phyloP scores from a whole-genome alignment of 2,797 vertebrate genomes.

The Periophthalmus magnuspinnatus region DNA sequence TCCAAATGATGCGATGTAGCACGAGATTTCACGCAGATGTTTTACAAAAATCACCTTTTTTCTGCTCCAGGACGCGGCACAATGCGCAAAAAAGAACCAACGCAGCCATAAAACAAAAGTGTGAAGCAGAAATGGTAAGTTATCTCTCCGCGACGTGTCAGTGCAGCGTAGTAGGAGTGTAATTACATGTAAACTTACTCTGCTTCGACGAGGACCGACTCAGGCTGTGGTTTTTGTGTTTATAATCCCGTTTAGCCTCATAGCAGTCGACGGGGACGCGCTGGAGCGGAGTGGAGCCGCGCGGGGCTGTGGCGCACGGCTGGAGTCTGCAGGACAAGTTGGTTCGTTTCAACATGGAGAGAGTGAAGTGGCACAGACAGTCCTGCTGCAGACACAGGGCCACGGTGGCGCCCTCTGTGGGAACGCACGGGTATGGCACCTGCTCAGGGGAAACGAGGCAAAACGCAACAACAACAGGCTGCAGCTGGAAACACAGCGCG shows the following conservation, averaged over 20 bases:
- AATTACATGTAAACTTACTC: slow-evolving; percentile 55
- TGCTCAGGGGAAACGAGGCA: not conserved
- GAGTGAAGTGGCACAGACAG: slow-evolving; percentile 35
- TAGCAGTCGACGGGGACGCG: slow-evolving; percentile 33
- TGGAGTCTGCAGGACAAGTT: slow-evolving; percentile 55
- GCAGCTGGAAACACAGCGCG: not conserved
- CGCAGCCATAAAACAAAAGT: slow-evolving; percentile 27
- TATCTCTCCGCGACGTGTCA: slow-evolving; percentile 18
- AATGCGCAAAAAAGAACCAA: slow-evolving; percentile 36
- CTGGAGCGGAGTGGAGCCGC: slow-evolving; percentile 4
- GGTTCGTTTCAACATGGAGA: slow-evolving; percentile 67
- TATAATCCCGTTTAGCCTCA: slow-evolving; percentile 51
- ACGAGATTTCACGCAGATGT: slow-evolving; percentile 1
- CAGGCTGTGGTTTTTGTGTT: slow-evolving; percentile 34
- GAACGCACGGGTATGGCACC: slow-evolving; percentile 18
- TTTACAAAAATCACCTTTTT: not conserved
- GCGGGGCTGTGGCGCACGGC: slow-evolving; percentile 26
- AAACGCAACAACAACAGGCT: not conserved
- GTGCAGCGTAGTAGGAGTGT: slow-evolving; percentile 7
- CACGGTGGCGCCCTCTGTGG: slow-evolving; percentile 57
- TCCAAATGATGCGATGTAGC: slow-evolving; percentile 19
- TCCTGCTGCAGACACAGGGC: slow-evolving; percentile 28
- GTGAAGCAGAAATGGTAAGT: slow-evolving; percentile 46
- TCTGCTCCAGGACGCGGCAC: not conserved
- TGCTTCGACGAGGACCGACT: slow-evolving; percentile 30